Evolutionary conservation across 2,797 vertebrate genomes (phyloP).

Genomic region (Rhinoraja longicauda): DNA sequence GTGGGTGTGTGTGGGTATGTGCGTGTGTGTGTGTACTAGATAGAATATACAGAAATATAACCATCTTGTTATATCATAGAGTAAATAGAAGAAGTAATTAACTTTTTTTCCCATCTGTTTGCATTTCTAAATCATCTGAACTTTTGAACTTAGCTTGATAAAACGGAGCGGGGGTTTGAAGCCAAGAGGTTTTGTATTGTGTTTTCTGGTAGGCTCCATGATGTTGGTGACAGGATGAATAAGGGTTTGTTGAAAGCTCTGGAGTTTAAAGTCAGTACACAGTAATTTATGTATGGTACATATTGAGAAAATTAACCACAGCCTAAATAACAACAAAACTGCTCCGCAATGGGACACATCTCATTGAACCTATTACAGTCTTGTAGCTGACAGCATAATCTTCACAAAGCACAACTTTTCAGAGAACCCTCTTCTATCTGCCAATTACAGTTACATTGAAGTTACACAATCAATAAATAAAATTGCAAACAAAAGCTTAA

Average conservation of each 20-base stretch:
- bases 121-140: slow-evolving; percentile 33
- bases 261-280: slow-evolving; percentile 37
- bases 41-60: not conserved
- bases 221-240: slow-evolving; percentile 37
- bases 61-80: not conserved
- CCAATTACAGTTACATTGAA: not conserved
- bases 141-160: slow-evolving; percentile 33
- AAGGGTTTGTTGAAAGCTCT: slow-evolving; percentile 34
- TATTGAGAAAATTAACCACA: slow-evolving; percentile 39
- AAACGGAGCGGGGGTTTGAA: slow-evolving; percentile 37
- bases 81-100: not conserved
- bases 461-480: slow-evolving; percentile 20
- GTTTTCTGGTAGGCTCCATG: slow-evolving; percentile 36
- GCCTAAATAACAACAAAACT: slow-evolving; percentile 36
- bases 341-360: slow-evolving; percentile 31
- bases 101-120: slow-evolving; percentile 32
- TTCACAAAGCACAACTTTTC: not conserved
- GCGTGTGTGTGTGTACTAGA: not conserved
- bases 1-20: too few relatives aligned
- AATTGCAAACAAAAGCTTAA: slow-evolving; percentile 21
- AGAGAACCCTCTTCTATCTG: not conserved
- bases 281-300: slow-evolving; percentile 39
- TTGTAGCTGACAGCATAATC: slow-evolving; percentile 27
- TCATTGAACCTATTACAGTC: slow-evolving; percentile 29
- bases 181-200: slow-evolving; percentile 26